Conservation (phyloP, 2,888 invertebrate genomes). For the Phalera bucephala region DNA sequence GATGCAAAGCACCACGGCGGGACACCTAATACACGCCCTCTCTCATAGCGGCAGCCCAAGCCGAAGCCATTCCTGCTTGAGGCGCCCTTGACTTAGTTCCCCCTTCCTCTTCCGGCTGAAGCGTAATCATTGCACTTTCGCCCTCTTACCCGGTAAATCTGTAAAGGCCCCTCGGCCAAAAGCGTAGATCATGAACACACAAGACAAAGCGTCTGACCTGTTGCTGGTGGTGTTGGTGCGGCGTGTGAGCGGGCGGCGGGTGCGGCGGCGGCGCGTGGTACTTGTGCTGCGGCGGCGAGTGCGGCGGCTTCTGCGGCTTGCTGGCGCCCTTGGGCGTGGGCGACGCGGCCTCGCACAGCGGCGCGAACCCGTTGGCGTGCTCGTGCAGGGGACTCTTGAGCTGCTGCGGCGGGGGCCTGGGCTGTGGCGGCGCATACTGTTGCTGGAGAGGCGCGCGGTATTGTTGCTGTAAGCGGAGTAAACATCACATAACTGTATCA, state of each 20-base stretch:
- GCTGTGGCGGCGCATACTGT: slow-evolving; percentile 69
- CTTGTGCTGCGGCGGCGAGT: slow-evolving; percentile 78
- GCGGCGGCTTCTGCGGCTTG: slow-evolving; percentile 68
- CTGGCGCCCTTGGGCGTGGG: slow-evolving; percentile 73
- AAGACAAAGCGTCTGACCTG: no score
- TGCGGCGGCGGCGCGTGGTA: slow-evolving; percentile 70
- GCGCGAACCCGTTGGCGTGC: slow-evolving; percentile 78
- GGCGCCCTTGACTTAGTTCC: no score
- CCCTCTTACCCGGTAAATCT: no score
- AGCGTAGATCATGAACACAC: no score
- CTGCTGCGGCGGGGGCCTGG: slow-evolving; percentile 73
- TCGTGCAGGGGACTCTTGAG: slow-evolving; percentile 84
- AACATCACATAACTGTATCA: neutral
- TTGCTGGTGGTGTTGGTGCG: slow-evolving; percentile 69
- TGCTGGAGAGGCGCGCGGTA: slow-evolving; percentile 75
- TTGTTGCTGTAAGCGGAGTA: slow-evolving; percentile 57
- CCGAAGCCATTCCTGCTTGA: no score
- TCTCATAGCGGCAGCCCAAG: no score
- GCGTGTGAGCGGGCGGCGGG: slow-evolving; percentile 61
- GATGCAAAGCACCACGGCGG: no score
- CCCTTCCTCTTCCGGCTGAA: no score
- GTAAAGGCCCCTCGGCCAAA: no score
- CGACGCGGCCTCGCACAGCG: slow-evolving; percentile 84
- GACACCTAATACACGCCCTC: no score
- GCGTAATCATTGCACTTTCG: no score